Evolutionary conservation across 2,113 vertebrate genomes (phyloP).

Genomic region (Pseudorhombus dupliciocellatus): DNA sequence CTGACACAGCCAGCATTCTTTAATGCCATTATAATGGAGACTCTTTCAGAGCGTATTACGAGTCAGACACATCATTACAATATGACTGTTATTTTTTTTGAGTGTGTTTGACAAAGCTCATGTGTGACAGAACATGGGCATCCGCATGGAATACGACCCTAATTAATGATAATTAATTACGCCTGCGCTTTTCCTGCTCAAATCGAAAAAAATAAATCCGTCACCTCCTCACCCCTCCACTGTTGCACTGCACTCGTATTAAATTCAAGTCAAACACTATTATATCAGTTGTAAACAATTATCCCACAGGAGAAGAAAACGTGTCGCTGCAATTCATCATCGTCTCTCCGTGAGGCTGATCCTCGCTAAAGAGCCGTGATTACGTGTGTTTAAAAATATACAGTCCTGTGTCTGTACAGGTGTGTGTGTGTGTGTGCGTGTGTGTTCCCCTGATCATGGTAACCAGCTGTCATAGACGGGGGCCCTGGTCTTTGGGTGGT

Average conservation of each 20-base stretch:
- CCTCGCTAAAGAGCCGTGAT: background rate
- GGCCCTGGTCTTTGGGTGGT: constrained; percentile 71
- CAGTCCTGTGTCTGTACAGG: constrained; percentile 27
- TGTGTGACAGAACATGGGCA: background rate
- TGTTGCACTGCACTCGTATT: background rate
- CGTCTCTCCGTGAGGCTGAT: background rate
- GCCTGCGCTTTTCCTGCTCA: background rate
- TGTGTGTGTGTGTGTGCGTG: constrained; percentile 23
- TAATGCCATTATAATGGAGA: background rate
- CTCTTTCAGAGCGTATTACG: background rate
- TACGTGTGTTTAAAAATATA: constrained; percentile 37
- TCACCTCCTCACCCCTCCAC: background rate
- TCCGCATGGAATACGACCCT: background rate
- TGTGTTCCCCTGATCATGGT: constrained; percentile 33
- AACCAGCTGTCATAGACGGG: constrained; percentile 68
- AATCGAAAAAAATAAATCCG: background rate
- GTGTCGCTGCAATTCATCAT: background rate
- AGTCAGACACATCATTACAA: background rate
- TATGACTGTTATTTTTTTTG: background rate
- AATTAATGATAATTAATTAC: background rate
- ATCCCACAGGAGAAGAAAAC: background rate
- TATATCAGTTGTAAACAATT: background rate
- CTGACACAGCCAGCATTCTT: background rate
- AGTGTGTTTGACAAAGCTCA: background rate
- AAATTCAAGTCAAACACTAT: background rate